Base-by-base conservation (phyloP, 1,140 invertebrate species). In the Dendroctonus ponderosae region DNA sequence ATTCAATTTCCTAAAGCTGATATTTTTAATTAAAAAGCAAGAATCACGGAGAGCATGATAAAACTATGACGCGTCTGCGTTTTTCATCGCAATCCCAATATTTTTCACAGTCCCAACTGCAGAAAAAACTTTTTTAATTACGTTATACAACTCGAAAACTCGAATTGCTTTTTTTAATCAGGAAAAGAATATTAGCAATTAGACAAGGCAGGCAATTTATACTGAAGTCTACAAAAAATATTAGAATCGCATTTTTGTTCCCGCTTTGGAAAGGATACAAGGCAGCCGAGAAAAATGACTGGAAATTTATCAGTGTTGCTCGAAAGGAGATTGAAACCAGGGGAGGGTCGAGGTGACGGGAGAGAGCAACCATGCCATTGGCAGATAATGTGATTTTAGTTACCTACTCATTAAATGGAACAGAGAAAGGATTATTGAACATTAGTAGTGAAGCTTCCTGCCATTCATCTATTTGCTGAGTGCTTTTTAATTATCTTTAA, bases 331-430 rank as follows among this genome's bases (percentile, higher is more conserved):
- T 75, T 75, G 73, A 75, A 75, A 74, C 62, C 64, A 60, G 71
- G 71, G 69, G 70, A 69, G 68, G 68, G 61, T 59, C 68, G 42
- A 67, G 67, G 61, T 62, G 69, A 48, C 69, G 67, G 50, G 70
- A 68, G 49, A 62, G 64, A 58, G 68, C 69, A 61, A 70, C 64
- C 70, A 70, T 66, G 70, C 63, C 54, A 66, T 75, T 68, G 69
- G 68, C 70, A 69, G 73, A 70, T 77, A 76, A 77, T 77, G 76
- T 68, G 75, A 75, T 75, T 77, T 75, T 76, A 76, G 74, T 77
- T 77, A 77, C 74, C 72, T 72, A 56, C 73, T 75, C 75, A 76
- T 76, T 74, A 62, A 76, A 70, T 54, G 65, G 62, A 53, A 71
- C 70, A 57, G 53, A 42, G 57, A 66, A 66, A 44, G 64, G 56